These are phyloP conservation scores for Aphis craccivora DNA, from an alignment of 1,140 invertebrate species.

Conservation along the genomic window DNA sequence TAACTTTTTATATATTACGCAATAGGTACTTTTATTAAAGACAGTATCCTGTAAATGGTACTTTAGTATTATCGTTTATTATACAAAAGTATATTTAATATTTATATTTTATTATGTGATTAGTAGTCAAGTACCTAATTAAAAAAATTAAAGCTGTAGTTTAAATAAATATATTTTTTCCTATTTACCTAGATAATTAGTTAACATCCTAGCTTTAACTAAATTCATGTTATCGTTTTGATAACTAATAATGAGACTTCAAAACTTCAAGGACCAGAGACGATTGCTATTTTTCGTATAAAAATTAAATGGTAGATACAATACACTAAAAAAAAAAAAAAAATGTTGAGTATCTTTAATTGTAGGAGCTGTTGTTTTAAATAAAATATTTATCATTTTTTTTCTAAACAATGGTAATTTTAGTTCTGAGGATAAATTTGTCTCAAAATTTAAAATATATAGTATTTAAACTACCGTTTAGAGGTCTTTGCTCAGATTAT, in stretches of 20 bases:
- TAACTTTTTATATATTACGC: not conserved
- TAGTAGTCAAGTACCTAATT: not conserved
- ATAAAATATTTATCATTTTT: not conserved
- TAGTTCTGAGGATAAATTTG: not conserved
- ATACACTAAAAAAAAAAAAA: not conserved
- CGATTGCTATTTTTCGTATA: not conserved
- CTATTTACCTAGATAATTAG: not conserved
- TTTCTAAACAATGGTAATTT: not conserved
- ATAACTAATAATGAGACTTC: not conserved
- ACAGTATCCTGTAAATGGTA: too few species aligned
- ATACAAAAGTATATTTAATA: not conserved
- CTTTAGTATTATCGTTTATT: not conserved
- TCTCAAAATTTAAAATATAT: not conserved
- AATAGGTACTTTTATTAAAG: not conserved
- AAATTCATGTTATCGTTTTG: not conserved
- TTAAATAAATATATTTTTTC: not conserved
- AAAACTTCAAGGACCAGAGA: not conserved
- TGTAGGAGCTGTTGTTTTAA: not conserved
- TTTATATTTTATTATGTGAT: not conserved
- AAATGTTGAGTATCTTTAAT: not conserved
- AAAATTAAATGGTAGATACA: not conserved
- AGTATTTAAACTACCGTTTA: not conserved
- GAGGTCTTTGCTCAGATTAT: not conserved
- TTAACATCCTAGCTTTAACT: not conserved
- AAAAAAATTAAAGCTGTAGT: not conserved